These are phyloP conservation scores for Bombus huntii DNA, from an alignment of 1,140 invertebrate genomes.

Conservation along the genomic window DNA sequence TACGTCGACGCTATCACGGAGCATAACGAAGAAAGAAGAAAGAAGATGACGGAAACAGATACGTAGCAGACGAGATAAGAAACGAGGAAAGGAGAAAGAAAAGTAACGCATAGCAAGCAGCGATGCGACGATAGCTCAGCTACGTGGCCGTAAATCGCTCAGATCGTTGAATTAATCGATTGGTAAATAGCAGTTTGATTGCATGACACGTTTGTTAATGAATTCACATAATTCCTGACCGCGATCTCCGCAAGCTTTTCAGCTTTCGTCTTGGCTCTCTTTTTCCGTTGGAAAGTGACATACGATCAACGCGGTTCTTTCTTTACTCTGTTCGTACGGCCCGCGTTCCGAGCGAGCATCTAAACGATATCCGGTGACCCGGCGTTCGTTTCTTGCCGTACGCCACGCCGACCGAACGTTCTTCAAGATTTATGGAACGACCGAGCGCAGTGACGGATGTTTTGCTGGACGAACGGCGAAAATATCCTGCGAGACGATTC, in stretches of 20 bases:
- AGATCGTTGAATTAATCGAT: constrained; percentile 52
- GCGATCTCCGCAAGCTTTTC: not conserved
- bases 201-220: constrained; percentile 55
- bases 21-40: not conserved
- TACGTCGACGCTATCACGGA: not conserved
- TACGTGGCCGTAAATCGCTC: constrained; percentile 29
- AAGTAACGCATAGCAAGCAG: not conserved
- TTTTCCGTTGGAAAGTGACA: constrained; percentile 42
- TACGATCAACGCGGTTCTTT: constrained; percentile 11
- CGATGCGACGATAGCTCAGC: not conserved
- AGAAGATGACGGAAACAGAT: not conserved
- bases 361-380: constrained; percentile 47
- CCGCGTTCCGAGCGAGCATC: not conserved
- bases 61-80: not conserved
- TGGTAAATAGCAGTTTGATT: constrained; percentile 56
- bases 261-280: not conserved
- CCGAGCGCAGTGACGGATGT: constrained; percentile 1
- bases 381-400: constrained; percentile 28
- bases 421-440: constrained; percentile 51
- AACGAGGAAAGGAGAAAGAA: not conserved
- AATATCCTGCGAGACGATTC: constrained; percentile 5
- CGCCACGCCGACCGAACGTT: constrained; percentile 17
- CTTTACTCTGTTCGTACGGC: not conserved
- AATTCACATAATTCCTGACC: constrained; percentile 40
- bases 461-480: constrained; percentile 11